Evolutionary conservation across 2,888 invertebrate genomes (phyloP), one percentile per base, ranked within the genome.

Genomic region (Anorthoa munda): DNA sequence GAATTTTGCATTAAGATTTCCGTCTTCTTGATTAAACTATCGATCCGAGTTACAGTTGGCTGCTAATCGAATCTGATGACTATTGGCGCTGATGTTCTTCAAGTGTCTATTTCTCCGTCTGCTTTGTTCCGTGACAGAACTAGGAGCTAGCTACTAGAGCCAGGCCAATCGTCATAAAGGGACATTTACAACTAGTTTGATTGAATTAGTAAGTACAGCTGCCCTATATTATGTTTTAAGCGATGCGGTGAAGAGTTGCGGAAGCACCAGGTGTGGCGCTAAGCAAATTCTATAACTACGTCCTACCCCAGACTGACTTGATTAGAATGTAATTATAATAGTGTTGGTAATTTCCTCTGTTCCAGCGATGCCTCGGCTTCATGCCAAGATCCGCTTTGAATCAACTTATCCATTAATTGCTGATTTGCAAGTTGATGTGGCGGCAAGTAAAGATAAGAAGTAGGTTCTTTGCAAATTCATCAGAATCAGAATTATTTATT

Each of bases 311-410:
- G 17, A 50, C 26, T 45, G 60, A 77, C 51, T 58, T 63, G 23
- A 78, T 75, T 78, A 63, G 31, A 75, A 78, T 65, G 45, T 63
- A 58, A 80, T 77, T 77, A 59, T 13, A 55, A 72, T 31, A 55
- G 18, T 55, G 50, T 23, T 59, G 50, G 51, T 75, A 64, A 65
- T 65, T 78, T 75, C 50, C 59, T 51, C 13, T 1, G 17, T 65
- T 50, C 53, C 11, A 79, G 31, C 39, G 3, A 17, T 15, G 39
- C 18, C 23, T 80, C 50, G 59, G 46, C 60, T 17, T 56, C 2
- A 39, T 68, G 68, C 81, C 76, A 65, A 81, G 50, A 73, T 26
- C 46, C 55, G 26, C 26, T 21, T 55, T 7, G 17, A 26, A 31
- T 48, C 13, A 80, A 60, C 18, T 46, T 51, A 56, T 1, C 9